Percentiles rank a stretch among this genome's conserved stretches.
Conservation (phyloP, 2,888 invertebrate genomes). For the Heliconius charithonia region DNA sequence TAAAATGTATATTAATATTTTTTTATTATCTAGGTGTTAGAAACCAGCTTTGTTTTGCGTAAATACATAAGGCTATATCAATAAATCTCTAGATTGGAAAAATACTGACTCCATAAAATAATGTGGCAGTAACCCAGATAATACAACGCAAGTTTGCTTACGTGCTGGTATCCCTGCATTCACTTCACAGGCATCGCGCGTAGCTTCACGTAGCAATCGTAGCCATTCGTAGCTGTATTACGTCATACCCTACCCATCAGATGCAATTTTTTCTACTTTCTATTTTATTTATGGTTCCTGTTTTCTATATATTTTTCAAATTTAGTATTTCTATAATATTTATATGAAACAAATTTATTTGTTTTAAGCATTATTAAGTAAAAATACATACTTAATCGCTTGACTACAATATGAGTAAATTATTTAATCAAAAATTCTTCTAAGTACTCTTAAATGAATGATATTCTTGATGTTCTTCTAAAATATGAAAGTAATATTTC, state of each 20-base stretch:
- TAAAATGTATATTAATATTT: too few relatives aligned
- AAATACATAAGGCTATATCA: neutral
- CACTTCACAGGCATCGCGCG: conserved; percentile 60
- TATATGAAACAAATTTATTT: neutral
- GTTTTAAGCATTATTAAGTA: neutral
- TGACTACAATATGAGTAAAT: neutral
- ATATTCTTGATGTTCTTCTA: neutral
- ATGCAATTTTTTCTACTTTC: neutral
- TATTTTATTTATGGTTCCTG: neutral
- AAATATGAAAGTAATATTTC: conserved; percentile 10
- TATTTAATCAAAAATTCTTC: neutral
- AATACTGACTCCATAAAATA: neutral
- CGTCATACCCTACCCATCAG: conserved; percentile 41
- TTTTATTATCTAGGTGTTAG: too few relatives aligned
- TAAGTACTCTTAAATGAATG: neutral
- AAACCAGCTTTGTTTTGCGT: too few relatives aligned
- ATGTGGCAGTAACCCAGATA: conserved; percentile 40
- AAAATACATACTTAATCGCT: neutral
- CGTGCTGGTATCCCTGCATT: conserved; percentile 57
- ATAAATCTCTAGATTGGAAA: neutral
- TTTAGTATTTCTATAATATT: neutral
- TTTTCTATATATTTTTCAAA: neutral
- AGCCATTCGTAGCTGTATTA: conserved; percentile 51
- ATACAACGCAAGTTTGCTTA: conserved; percentile 56
- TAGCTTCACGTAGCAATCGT: conserved; percentile 58